Evolutionary conservation across 2,113 vertebrate genomes (phyloP).

Genomic region (Prolemur simus): DNA sequence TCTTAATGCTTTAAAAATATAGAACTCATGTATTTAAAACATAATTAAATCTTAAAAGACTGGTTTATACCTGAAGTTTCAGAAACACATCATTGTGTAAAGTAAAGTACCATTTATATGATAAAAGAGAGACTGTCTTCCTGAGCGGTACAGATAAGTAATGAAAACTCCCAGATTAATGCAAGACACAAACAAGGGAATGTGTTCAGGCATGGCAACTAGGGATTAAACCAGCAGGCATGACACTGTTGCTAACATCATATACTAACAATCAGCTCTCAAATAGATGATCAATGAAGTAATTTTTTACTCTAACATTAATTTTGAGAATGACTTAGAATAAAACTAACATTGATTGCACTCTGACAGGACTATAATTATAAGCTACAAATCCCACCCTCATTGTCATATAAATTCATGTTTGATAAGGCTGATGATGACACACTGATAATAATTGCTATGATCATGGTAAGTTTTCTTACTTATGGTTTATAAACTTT

Average conservation of each 20-base stretch:
- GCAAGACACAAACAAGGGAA: background rate
- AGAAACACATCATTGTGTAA: conserved; percentile 1
- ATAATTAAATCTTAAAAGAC: background rate
- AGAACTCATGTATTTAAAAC: background rate
- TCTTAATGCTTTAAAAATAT: background rate
- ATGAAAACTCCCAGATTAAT: background rate
- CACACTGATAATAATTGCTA: background rate
- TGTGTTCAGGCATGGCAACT: background rate
- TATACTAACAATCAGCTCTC: background rate
- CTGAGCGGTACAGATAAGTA: background rate
- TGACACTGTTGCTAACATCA: background rate
- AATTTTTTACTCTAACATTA: background rate
- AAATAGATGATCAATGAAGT: background rate
- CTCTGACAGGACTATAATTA: background rate
- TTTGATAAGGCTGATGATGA: background rate
- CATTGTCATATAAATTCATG: background rate
- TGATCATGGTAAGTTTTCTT: background rate
- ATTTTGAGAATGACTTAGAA: conserved; percentile 7
- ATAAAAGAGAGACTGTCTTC: background rate
- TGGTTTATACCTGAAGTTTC: background rate
- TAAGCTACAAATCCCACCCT: background rate
- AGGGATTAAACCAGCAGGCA: background rate
- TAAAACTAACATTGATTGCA: background rate
- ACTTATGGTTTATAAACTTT: background rate
- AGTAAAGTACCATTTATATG: background rate